These are phyloP conservation scores for Odontesthes bonariensis DNA, from an alignment of 2,113 vertebrate species.

Conservation along the genomic window DNA sequence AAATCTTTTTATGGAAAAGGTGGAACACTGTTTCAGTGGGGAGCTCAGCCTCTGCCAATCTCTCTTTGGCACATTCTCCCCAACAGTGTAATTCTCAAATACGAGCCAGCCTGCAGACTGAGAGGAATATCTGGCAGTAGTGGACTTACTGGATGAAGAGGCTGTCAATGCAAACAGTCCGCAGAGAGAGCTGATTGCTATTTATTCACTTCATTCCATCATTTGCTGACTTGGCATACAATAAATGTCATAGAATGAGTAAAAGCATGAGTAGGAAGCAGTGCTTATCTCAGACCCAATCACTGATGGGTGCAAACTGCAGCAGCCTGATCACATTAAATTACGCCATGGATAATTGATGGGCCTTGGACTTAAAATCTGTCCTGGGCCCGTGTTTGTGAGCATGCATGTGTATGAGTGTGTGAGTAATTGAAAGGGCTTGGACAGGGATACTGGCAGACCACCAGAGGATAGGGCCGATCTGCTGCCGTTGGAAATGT, in stretches of 20 bases:
- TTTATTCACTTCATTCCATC: constrained; percentile 30
- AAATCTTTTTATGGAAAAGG: constrained; percentile 22
- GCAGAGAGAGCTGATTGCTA: constrained; percentile 38
- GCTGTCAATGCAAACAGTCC: constrained; percentile 33
- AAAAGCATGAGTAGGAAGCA: constrained; percentile 23
- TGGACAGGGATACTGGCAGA: constrained; percentile 54
- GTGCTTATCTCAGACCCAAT: constrained; percentile 42
- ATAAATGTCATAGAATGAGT: constrained; percentile 38
- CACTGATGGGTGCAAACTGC: constrained; percentile 55
- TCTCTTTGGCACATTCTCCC: constrained; percentile 42
- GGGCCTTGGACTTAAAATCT: constrained; percentile 49
- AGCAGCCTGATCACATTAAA: constrained; percentile 63
- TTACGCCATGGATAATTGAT: constrained; percentile 68
- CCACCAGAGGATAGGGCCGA: constrained; percentile 37
- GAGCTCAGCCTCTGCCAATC: constrained; percentile 15
- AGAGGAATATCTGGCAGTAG: constrained; percentile 39
- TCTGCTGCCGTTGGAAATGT: constrained; percentile 21
- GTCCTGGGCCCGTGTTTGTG: constrained; percentile 25
- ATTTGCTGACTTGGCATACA: constrained; percentile 52
- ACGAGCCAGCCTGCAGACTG: constrained; percentile 20
- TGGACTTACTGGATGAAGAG: constrained; percentile 44
- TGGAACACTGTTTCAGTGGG: constrained; percentile 10
- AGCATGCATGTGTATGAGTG: not conserved
- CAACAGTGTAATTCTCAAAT: constrained; percentile 11
- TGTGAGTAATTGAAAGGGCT: constrained; percentile 34